Percentiles rank a stretch among this genome's conserved stretches.
Conservation (phyloP, 1,140 invertebrate species). For the Elymnias hypermnestra region DNA sequence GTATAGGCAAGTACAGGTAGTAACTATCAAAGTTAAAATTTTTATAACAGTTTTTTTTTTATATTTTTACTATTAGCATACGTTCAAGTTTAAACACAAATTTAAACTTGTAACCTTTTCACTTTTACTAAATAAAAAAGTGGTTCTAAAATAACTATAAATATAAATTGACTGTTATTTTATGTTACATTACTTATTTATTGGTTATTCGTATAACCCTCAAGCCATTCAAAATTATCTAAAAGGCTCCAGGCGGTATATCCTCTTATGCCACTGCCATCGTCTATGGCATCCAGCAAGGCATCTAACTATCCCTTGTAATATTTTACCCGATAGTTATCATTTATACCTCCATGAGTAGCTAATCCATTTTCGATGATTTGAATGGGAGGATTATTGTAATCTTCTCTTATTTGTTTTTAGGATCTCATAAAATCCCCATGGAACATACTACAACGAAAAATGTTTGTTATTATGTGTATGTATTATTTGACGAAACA, state of each 20-base stretch:
- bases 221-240: constrained; percentile 81
- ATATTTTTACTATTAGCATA: too few species aligned
- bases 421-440: constrained; percentile 39
- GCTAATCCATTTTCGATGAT: constrained; percentile 52
- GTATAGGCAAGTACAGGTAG: too few species aligned
- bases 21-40: too few species aligned
- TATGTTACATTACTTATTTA: too few species aligned
- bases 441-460: constrained; percentile 31
- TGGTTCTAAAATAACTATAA: too few species aligned
- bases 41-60: too few species aligned
- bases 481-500: too few species aligned
- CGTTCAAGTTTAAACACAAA: too few species aligned
- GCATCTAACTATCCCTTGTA: constrained; percentile 59
- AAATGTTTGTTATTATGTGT: background rate
- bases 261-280: constrained; percentile 51
- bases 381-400: constrained; percentile 42
- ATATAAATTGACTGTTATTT: too few species aligned
- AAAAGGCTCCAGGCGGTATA: constrained; percentile 81
- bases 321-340: constrained; percentile 58
- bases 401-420: constrained; percentile 41
- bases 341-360: constrained; percentile 32
- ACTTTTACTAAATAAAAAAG: too few species aligned
- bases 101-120: too few species aligned
- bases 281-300: constrained; percentile 50
- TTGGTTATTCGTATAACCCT: constrained; percentile 75